phyloP scores from a whole-genome alignment of 2,888 invertebrate species.

The Galerucella pusilla region DNA sequence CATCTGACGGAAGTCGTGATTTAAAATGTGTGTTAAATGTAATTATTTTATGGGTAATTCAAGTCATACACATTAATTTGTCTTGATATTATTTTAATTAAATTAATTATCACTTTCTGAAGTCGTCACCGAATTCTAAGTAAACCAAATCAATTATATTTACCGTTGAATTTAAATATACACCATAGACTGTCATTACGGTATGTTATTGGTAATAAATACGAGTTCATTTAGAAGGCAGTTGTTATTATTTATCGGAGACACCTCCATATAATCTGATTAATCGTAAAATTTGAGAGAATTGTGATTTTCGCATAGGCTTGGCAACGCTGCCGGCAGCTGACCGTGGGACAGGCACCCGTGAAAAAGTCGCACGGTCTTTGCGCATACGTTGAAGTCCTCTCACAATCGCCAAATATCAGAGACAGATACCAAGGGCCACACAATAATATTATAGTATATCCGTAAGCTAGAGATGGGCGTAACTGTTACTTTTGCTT shows the following conservation, averaged over 20 bases:
- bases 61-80: background rate
- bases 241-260: background rate
- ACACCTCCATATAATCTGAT: background rate
- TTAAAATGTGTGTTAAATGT: no score
- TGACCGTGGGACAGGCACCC: slow-evolving; percentile 70
- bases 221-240: background rate
- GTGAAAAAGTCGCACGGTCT: slow-evolving; percentile 77
- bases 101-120: background rate
- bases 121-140: background rate
- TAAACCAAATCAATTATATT: background rate
- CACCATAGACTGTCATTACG: background rate
- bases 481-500: slow-evolving; percentile 25
- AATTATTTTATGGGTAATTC: background rate
- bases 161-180: background rate
- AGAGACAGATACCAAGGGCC: slow-evolving; percentile 51
- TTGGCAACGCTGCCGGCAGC: slow-evolving; percentile 54
- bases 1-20: no score
- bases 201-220: background rate
- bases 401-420: slow-evolving; percentile 55
- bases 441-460: slow-evolving; percentile 43
- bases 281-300: background rate
- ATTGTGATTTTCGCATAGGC: background rate
- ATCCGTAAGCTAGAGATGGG: slow-evolving; percentile 30
- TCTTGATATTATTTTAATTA: background rate
- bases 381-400: slow-evolving; percentile 61